Base-by-base conservation (phyloP, 2,888 invertebrate species). In the Magallana nippona region DNA sequence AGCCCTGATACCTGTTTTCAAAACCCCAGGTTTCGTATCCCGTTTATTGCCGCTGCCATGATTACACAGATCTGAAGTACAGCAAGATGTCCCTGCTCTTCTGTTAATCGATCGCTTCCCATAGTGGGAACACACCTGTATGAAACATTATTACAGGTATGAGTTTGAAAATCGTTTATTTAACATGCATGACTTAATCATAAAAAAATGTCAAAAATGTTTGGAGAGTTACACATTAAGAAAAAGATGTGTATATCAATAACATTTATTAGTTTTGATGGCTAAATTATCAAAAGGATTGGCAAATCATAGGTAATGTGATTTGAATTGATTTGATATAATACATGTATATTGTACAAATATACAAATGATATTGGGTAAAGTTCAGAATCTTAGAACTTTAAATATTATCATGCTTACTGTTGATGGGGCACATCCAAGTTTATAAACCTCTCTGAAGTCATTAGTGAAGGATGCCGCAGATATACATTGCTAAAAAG, bases 381-480 rank as follows among this genome's bases (percentile, higher is more conserved):
- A n/a, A n/a, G n/a, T n/a, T n/a, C n/a, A n/a, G n/a, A n/a, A n/a
- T n/a, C n/a, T n/a, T n/a, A n/a, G n/a, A n/a, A n/a, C n/a, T n/a
- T n/a, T n/a, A 44, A 44, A 8, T 44, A 5, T 44, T 44, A 8
- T 44, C 44, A 19, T 32, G 32, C 71, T 71, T 22, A 71, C 71
- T 22, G 71, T 15, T 0, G 19, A 22, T 32, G 79, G 63, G 1
- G 82, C 84, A 80, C 84, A 84, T 1, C 84, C 84, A 19, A 84
- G 84, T 22, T 79, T 84, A 15, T 58, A 84, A 0, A 82, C 82
- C 32, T 82, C 82, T 58, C 56, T 13, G 56, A 84, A 84, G 32
- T 84, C 82, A 27, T 81, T 82, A n/a, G 82, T 79, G 55, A 84
- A 84, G 1, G 84, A 63, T 55, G 82, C 63, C 15, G 63, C 82